Conservation (phyloP, 2,888 invertebrate species). For the Dolichomitus sp. region DNA sequence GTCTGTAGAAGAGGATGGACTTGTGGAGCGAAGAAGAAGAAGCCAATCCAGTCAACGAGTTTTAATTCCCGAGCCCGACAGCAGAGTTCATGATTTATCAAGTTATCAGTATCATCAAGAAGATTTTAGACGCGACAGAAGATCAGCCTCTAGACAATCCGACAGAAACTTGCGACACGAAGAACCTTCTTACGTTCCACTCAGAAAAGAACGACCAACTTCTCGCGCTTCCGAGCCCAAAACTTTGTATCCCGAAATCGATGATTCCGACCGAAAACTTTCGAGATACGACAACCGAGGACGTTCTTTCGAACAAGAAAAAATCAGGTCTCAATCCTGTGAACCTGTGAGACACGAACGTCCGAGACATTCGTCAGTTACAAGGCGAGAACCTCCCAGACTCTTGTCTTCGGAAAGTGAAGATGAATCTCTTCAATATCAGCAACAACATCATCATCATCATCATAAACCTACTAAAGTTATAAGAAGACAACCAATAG, state of each 20-base stretch:
- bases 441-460: slow-evolving; percentile 18
- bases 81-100: slow-evolving; percentile 30
- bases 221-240: slow-evolving; percentile 50
- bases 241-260: slow-evolving; percentile 66
- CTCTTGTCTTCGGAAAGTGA: slow-evolving; percentile 80
- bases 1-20: slow-evolving; percentile 68
- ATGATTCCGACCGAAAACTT: slow-evolving; percentile 52
- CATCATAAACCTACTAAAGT: slow-evolving; percentile 25
- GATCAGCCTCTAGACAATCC: slow-evolving; percentile 70
- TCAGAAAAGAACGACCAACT: slow-evolving; percentile 63
- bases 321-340: slow-evolving; percentile 41
- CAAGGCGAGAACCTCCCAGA: slow-evolving; percentile 71
- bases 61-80: slow-evolving; percentile 66
- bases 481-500: slow-evolving; percentile 63
- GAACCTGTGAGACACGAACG: slow-evolving; percentile 55
- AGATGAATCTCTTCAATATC: slow-evolving; percentile 69
- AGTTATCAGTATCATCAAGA: slow-evolving; percentile 67
- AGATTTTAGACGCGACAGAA: slow-evolving; percentile 66
- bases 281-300: slow-evolving; percentile 70
- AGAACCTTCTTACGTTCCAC: slow-evolving; percentile 50
- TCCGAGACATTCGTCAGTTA: slow-evolving; percentile 70
- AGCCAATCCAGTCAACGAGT: slow-evolving; percentile 71
- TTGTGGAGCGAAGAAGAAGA: slow-evolving; percentile 61
- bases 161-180: slow-evolving; percentile 42
- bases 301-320: slow-evolving; percentile 63